Base-by-base conservation (phyloP, 2,797 vertebrate species). In the Enoplosus armatus region DNA sequence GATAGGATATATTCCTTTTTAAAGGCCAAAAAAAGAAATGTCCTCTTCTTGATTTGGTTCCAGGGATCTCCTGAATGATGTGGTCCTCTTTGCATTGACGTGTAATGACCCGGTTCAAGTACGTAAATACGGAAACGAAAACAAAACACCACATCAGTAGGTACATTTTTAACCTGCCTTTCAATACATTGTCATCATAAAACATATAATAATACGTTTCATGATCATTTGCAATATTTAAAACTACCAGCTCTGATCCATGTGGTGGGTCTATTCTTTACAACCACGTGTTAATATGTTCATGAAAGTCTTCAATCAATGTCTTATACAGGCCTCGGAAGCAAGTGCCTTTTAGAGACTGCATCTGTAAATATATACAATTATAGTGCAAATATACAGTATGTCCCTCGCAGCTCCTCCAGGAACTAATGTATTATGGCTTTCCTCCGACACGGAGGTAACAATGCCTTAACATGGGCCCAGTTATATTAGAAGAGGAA, bases 401-500 rank as follows among this genome's bases (percentile, higher is more conserved):
- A 20, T 71, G 45, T 14, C 16, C 53, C 58, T 54, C 11, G n/a
- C 27, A 58, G 56, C 18, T 14, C 3, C 50, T 62, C 58, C n/a
- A 31, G 45, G 20, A 51, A 62, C 24, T 26, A 1, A 15, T 62
- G 12, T 45, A 68, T 50, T 45, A 61, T 41, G 24, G 10, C 18
- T 56, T 69, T 72, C 48, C 33, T 56, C 50, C 24, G 51, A 31
- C 35, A 48, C 16, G 63, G 26, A 77, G 24, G 54, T 59, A 53
- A 64, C 51, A 74, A 60, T 41, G 16, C 15, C 65, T 77, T 54
- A 54, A 53, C 59, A 48, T 43, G 8, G 39, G 16, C 43, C 47
- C 12, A 27, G 47, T 51, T 65, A 61, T 59, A 77, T 47, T 64
- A 77, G 58, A 47, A 74, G 62, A 71, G 37, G n/a, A 63, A 47